Evolutionary conservation across 2,888 invertebrate species (phyloP), one percentile per base, ranked within the genome.

Genomic region (Branchipolynoe longqiensis): DNA sequence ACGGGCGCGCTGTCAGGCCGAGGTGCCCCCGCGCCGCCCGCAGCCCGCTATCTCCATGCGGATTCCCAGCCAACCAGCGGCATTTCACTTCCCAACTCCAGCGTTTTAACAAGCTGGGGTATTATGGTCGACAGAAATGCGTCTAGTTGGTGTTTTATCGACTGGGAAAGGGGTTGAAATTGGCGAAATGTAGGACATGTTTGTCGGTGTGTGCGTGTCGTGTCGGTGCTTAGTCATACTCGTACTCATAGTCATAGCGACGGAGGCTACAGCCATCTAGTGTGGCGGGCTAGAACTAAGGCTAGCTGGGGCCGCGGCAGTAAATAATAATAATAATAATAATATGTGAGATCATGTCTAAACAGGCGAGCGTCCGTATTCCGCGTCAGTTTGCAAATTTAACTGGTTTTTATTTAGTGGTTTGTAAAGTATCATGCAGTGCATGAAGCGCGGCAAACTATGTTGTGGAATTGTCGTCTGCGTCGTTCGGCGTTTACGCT

Each of bases 241-340:
- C 48, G 48, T 48, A 18, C 48, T 48, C n/a, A n/a, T 38, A 33
- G 69, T 31, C 69, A 36, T 25, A 22, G 36, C 36, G 69, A 33
- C 36, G 25, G 25, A 33, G 69, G n/a, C 69, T 69, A 69, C 69
- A 36, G 69, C 12, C 69, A 69, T 69, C 69, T 69, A 36, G 69
- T 69, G 69, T 33, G 69, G 33, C 38, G 33, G 36, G 69, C 8
- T 69, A 69, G 69, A 69, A 69, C 69, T 69, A 69, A 14, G 1
- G 38, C 36, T 25, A 6, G 69, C 36, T 22, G 14, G 38, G n/a
- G 18, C 36, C 69, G 69, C 38, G 38, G 36, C 69, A 4, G 36
- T 38, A 48, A n/a, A n/a, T n/a, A n/a, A n/a, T n/a, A n/a, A n/a
- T 12, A 48, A 48, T 12, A 48, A 48, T 8, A 12, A 18, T 48